A percentile compares a stretch with the other conserved stretches of the same genome.
These are phyloP conservation scores for Drosophila sp. DNA, from an alignment of 1,140 invertebrate species.

Conservation along the genomic window DNA sequence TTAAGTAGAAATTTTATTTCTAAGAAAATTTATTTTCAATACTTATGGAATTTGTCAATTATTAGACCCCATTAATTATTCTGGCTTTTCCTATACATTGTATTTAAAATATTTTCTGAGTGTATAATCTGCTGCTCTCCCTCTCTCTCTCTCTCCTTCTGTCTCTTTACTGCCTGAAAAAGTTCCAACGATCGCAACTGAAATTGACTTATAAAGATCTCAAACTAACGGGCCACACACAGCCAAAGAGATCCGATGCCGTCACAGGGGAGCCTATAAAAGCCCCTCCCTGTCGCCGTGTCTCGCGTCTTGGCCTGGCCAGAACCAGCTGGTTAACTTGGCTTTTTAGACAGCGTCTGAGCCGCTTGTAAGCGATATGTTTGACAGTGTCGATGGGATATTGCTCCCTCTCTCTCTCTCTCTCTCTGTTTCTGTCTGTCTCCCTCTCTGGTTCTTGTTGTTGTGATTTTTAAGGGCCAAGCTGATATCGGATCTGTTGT, in stretches of 20 bases:
- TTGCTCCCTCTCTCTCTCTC: conserved; percentile 26
- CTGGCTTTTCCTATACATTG: no score
- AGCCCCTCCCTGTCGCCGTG: not conserved
- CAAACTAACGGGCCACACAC: conserved; percentile 80
- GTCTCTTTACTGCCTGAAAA: conserved; percentile 3
- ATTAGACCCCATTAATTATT: no score
- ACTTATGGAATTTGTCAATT: no score
- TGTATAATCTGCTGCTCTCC: not conserved
- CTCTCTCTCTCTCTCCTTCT: not conserved
- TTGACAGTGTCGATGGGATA: conserved; percentile 40
- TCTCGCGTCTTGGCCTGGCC: conserved; percentile 1
- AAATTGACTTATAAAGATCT: conserved; percentile 81
- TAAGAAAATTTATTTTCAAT: no score
- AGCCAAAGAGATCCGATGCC: conserved; percentile 31
- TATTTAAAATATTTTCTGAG: no score
- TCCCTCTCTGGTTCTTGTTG: not conserved
- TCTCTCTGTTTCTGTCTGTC: not conserved
- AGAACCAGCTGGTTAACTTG: conserved; percentile 42
- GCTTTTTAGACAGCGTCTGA: conserved; percentile 31
- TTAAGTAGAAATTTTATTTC: no score
- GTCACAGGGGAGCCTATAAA: conserved; percentile 7
- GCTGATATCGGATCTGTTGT: conserved; percentile 45
- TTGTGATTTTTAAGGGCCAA: conserved; percentile 9
- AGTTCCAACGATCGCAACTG: conserved; percentile 20
- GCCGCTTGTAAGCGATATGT: conserved; percentile 61